Evolutionary conservation across 2,113 vertebrate species (phyloP).

Genomic region (Piliocolobus tephrosceles): DNA sequence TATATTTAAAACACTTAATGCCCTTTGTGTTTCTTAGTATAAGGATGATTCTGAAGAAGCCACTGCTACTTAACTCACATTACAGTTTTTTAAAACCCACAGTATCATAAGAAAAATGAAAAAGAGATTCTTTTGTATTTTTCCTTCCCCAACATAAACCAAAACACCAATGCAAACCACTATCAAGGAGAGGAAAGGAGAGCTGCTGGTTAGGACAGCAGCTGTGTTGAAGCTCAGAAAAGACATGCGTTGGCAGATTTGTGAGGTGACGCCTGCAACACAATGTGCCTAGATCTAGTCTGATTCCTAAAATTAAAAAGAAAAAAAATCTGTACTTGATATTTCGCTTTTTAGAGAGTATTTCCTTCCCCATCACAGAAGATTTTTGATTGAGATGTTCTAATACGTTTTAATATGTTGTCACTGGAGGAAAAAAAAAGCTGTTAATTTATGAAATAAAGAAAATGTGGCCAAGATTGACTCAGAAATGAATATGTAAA

Average conservation of each 20-base stretch:
- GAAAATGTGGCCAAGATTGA: slow-evolving; percentile 21
- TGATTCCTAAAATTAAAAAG: slow-evolving; percentile 58
- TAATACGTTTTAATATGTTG: slow-evolving; percentile 44
- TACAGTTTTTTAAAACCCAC: slow-evolving; percentile 54
- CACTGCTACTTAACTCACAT: slow-evolving; percentile 51
- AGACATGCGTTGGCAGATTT: slow-evolving; percentile 79
- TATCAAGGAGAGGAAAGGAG: slow-evolving; percentile 61
- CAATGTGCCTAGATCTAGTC: slow-evolving; percentile 75
- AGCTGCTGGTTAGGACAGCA: slow-evolving; percentile 67
- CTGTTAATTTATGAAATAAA: slow-evolving; percentile 38
- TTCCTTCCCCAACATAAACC: slow-evolving; percentile 58
- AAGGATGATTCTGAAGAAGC: slow-evolving; percentile 62
- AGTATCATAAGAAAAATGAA: slow-evolving; percentile 49
- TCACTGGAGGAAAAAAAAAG: neutral
- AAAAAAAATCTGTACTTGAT: neutral
- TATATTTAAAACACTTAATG: slow-evolving; percentile 57
- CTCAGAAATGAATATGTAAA: slow-evolving; percentile 40
- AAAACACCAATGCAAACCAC: slow-evolving; percentile 76
- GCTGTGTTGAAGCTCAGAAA: slow-evolving; percentile 79
- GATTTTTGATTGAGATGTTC: slow-evolving; percentile 44
- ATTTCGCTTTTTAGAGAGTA: slow-evolving; percentile 71
- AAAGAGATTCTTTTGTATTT: neutral
- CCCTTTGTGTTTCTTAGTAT: slow-evolving; percentile 20
- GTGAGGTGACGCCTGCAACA: slow-evolving; percentile 78
- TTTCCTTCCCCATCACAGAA: slow-evolving; percentile 33